Percentiles rank a stretch among this genome's conserved stretches.
phyloP scores from a whole-genome alignment of 2,797 vertebrate species.

The Ispidina picta region DNA sequence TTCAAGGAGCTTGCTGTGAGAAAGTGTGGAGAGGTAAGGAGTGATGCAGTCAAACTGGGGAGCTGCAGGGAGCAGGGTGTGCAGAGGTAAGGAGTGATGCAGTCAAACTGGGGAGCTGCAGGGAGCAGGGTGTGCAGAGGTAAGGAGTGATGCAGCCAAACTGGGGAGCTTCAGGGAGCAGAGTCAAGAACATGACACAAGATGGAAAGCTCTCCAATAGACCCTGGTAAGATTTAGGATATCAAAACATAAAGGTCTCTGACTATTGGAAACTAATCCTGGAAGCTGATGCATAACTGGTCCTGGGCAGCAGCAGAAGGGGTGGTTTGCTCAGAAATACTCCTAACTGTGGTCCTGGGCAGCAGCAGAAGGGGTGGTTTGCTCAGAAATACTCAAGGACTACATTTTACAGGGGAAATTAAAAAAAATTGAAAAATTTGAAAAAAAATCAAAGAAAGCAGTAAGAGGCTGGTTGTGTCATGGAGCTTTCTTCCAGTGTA shows the following conservation, averaged over 20 bases:
- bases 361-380: background rate
- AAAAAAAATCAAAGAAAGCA: background rate
- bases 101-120: no score
- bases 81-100: conserved; percentile 80
- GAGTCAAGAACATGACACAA: background rate
- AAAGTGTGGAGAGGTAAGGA: conserved; percentile 88
- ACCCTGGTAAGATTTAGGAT: background rate
- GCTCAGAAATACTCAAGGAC: background rate
- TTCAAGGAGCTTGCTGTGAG: conserved; percentile 89
- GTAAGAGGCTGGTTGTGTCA: background rate
- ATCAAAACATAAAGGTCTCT: background rate
- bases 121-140: conserved; percentile 84
- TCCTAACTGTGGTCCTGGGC: background rate
- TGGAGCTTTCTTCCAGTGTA: background rate
- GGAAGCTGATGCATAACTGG: background rate
- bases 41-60: background rate
- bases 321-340: background rate
- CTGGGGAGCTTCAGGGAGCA: background rate
- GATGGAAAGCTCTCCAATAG: background rate
- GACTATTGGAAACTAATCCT: background rate
- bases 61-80: background rate
- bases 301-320: background rate
- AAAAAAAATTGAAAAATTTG: no score
- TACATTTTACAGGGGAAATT: background rate
- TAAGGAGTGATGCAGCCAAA: conserved; percentile 49